Base-by-base conservation (phyloP, 2,888 invertebrate species). In the Anorthoa munda region DNA sequence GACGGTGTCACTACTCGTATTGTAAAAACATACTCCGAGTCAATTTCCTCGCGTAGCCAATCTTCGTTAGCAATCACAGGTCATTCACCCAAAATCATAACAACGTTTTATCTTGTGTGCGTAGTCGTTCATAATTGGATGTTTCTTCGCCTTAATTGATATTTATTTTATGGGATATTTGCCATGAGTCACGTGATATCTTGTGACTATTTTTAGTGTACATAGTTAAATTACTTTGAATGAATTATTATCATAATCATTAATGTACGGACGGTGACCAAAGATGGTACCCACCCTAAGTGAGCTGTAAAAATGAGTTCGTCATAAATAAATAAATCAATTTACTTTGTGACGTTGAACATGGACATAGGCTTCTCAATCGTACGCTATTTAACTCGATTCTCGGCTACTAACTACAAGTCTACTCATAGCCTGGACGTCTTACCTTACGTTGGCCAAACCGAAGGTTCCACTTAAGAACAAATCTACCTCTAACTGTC, bases 41-140 rank as follows among this genome's bases (percentile, higher is more conserved):
- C 12, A 46, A 61, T 55, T 63, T 21, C n/a, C 3, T 51, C 56
- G n/a, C 21, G 17, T 46, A 12, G n/a, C 26, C 69, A 55, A 58
- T 60, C 31, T 67, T 13, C 18, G 15, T 51, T 53, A 51, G 45
- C 11, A 45, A 17, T 21, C 46, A 48, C 18, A 77, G 78, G 55
- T 82, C 78, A 70, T 58, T 80, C 75, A 75, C 66, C 58, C 45
- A 17, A 45, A 53, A 53, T 53, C 45, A 17, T 66, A 61, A 53
- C 31, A 48, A 77, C 15, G 21, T 53, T 66, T 66, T 75, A 48
- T 61, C 56, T 46, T 50, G 23, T 45, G 13, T 23, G 4, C 45
- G 39, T 51, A n/a, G 60, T 56, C 31, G 26, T 72, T 79, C n/a
- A 51, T 61, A 61, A 48, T 68, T 73, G 45, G 12, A 56, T 77